A percentile compares a stretch with the other conserved stretches of the same genome.
Evolutionary conservation across 2,797 vertebrate species (phyloP).

Genomic region (Macropodus opercularis): DNA sequence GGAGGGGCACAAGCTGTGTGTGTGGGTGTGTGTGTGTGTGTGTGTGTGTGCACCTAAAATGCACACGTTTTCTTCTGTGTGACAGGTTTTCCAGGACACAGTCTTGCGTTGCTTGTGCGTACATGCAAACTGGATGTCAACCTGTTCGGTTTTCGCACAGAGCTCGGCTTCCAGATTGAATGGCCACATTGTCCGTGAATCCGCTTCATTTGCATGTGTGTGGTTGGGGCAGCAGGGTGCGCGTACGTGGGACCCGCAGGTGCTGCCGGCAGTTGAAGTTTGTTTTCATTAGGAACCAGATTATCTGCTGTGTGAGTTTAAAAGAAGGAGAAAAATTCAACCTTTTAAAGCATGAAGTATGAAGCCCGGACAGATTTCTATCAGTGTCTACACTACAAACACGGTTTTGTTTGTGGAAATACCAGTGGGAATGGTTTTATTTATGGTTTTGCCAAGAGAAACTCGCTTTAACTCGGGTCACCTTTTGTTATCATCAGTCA

Average conservation of each 20-base stretch:
- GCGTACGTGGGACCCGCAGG: neutral
- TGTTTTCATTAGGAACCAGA: constrained; percentile 19
- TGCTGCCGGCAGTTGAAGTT: constrained; percentile 18
- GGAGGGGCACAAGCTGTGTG: constrained; percentile 53
- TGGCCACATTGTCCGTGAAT: neutral
- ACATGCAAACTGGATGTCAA: neutral
- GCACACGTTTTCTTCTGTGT: constrained; percentile 4
- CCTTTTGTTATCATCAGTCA: constrained; percentile 31
- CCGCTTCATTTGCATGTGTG: constrained; percentile 37
- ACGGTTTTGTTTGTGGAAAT: constrained; percentile 26
- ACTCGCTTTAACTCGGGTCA: constrained; percentile 16
- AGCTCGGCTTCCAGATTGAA: constrained; percentile 1
- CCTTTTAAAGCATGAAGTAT: neutral
- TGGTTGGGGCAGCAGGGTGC: neutral
- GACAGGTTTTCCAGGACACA: constrained; percentile 7
- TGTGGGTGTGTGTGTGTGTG: constrained; percentile 40
- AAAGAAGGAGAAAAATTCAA: neutral
- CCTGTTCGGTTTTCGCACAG: neutral
- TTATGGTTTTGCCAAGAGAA: constrained; percentile 4
- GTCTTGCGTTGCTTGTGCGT: neutral
- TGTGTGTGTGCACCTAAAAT: constrained; percentile 39
- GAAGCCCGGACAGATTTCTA: constrained; percentile 19
- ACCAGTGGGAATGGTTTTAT: constrained; percentile 12
- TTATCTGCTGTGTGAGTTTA: constrained; percentile 1
- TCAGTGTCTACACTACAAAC: constrained; percentile 44